A percentile compares a stretch with the other conserved stretches of the same genome.
These are phyloP conservation scores for Phalloptychus januarius DNA, from an alignment of 2,797 vertebrate genomes.

Conservation along the genomic window DNA sequence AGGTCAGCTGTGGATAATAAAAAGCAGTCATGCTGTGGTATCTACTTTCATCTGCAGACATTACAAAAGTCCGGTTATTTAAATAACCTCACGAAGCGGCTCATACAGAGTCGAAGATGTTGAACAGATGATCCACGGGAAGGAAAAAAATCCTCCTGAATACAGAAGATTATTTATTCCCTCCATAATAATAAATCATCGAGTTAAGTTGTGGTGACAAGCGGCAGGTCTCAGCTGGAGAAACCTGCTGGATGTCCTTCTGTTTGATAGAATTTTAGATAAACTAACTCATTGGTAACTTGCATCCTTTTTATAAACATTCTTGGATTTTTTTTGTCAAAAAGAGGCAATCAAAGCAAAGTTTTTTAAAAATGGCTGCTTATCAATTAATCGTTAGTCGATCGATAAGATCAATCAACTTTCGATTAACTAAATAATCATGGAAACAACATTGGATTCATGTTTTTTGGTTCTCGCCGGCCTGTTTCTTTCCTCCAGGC, in stretches of 20 bases:
- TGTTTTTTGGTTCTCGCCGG: too few species aligned
- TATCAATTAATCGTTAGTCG: too few species aligned
- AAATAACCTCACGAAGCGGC: constrained; percentile 10
- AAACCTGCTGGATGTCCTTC: constrained; percentile 13
- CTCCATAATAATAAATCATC: constrained; percentile 34
- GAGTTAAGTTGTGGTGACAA: constrained; percentile 26
- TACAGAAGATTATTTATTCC: constrained; percentile 8
- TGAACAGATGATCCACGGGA: constrained; percentile 31
- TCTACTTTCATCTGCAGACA: constrained; percentile 20
- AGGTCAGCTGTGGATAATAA: constrained; percentile 27
- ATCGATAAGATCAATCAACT: too few species aligned
- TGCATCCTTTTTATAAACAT: too few species aligned
- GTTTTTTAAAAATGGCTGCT: too few species aligned
- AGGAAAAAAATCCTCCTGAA: constrained; percentile 14
- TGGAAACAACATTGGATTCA: too few species aligned
- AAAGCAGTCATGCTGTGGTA: constrained; percentile 3
- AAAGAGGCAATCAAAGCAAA: too few species aligned
- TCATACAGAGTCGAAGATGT: background rate
- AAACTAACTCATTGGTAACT: too few species aligned
- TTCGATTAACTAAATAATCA: too few species aligned
- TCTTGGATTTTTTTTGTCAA: too few species aligned
- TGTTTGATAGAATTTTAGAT: constrained; percentile 1
- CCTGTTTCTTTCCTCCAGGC: constrained; percentile 76
- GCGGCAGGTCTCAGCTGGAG: constrained; percentile 38
- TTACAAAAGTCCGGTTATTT: background rate